A percentile compares a stretch with the other conserved stretches of the same genome.
phyloP scores from a whole-genome alignment of 2,888 invertebrate species.

The Pheosia gnoma region DNA sequence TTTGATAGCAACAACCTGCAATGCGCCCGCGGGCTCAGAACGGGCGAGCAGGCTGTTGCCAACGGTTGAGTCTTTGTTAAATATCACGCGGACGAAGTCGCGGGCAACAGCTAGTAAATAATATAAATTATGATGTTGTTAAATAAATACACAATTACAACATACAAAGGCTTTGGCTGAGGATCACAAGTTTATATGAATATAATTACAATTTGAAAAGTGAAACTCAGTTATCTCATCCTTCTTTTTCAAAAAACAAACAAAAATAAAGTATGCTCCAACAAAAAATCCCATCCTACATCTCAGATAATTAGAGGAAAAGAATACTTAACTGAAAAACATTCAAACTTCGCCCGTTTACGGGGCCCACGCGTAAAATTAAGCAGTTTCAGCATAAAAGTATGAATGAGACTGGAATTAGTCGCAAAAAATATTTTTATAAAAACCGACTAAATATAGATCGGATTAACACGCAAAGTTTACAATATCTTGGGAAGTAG shows the following conservation, averaged over 20 bases:
- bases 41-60: too few relatives aligned
- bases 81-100: too few relatives aligned
- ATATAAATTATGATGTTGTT: too few relatives aligned
- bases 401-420: constrained; percentile 10
- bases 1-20: too few relatives aligned
- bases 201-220: too few relatives aligned
- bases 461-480: constrained; percentile 26
- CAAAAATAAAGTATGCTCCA: neutral
- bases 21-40: too few relatives aligned
- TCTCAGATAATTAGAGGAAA: constrained; percentile 9
- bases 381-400: constrained; percentile 12
- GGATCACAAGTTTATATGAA: too few relatives aligned
- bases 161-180: too few relatives aligned
- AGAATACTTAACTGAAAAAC: constrained; percentile 5
- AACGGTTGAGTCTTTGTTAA: too few relatives aligned
- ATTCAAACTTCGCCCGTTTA: constrained; percentile 17
- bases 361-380: constrained; percentile 17
- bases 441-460: constrained; percentile 13
- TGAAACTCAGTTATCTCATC: neutral
- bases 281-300: constrained; percentile 2
- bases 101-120: too few relatives aligned
- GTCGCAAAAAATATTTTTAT: constrained; percentile 16
- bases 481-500: neutral
- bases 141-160: too few relatives aligned
- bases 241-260: neutral